Evolutionary conservation across 2,797 vertebrate genomes (phyloP).

Genomic region (Aythya fuligula): DNA sequence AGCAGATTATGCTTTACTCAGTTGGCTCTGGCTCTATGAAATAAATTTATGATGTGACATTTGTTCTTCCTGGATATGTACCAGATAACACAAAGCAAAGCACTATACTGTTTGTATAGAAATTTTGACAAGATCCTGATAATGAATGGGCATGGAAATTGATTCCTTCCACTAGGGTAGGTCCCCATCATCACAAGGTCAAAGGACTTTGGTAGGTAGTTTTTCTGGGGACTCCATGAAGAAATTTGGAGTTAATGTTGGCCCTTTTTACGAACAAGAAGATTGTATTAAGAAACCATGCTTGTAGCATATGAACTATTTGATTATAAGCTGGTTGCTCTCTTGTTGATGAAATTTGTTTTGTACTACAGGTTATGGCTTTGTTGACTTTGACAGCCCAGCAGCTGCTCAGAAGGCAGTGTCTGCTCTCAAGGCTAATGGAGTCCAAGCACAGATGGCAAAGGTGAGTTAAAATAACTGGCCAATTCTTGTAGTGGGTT

Average conservation of each 20-base stretch:
- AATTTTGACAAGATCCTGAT: background rate
- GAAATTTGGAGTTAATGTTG: background rate
- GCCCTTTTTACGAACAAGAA: background rate
- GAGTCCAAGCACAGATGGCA: constrained; percentile 99
- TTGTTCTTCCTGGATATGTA: background rate
- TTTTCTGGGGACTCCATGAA: background rate
- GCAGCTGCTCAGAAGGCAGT: constrained; percentile 98
- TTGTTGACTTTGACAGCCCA: constrained; percentile 98
- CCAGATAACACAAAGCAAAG: background rate
- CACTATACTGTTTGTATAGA: background rate
- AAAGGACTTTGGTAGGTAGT: background rate
- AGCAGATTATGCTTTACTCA: background rate
- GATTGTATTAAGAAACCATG: background rate
- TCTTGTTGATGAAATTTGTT: background rate
- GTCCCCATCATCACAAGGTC: background rate
- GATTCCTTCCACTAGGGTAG: background rate
- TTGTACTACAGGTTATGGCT: constrained; percentile 91
- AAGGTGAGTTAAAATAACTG: constrained; percentile 87
- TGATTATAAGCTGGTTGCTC: background rate
- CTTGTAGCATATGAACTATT: background rate
- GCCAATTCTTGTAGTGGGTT: background rate
- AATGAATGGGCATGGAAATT: background rate
- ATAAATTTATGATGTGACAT: background rate
- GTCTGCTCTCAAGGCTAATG: constrained; percentile 91
- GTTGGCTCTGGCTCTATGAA: background rate